A percentile compares a stretch with the other conserved stretches of the same genome.
These are phyloP conservation scores for Syngnathus rostellatus DNA, from an alignment of 2,797 vertebrate species.

Conservation along the genomic window DNA sequence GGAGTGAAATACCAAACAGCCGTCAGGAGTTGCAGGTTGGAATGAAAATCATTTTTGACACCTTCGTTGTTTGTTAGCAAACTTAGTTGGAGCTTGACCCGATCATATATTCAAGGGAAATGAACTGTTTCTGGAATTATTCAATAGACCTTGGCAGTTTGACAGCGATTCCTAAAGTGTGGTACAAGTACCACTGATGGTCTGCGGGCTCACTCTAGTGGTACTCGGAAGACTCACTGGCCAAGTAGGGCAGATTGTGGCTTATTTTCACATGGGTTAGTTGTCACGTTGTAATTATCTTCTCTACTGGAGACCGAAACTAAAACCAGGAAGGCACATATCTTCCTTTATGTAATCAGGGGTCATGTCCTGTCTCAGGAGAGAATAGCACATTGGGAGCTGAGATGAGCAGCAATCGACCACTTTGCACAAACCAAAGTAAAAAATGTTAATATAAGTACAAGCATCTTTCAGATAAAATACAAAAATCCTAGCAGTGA, in stretches of 20 bases:
- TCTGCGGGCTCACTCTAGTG: neutral
- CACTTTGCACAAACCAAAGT: too few species aligned
- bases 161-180: neutral
- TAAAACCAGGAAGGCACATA: too few species aligned
- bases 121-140: neutral
- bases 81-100: neutral
- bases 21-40: slow-evolving; percentile 2
- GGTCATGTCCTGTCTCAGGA: too few species aligned
- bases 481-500: too few species aligned
- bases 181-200: neutral
- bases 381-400: too few species aligned
- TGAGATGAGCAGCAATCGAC: too few species aligned
- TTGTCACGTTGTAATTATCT: too few species aligned
- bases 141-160: neutral
- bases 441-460: too few species aligned
- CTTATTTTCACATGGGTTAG: too few species aligned
- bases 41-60: neutral
- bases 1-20: slow-evolving; percentile 18
- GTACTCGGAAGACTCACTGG: neutral
- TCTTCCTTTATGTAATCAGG: too few species aligned
- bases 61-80: neutral
- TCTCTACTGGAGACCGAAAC: too few species aligned
- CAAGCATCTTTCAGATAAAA: too few species aligned
- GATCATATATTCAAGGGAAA: neutral
- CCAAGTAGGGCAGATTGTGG: neutral